Evolutionary conservation across 2,797 vertebrate species (phyloP), one percentile per base, ranked within the genome.

Genomic region (Premnoplex brunnescens): DNA sequence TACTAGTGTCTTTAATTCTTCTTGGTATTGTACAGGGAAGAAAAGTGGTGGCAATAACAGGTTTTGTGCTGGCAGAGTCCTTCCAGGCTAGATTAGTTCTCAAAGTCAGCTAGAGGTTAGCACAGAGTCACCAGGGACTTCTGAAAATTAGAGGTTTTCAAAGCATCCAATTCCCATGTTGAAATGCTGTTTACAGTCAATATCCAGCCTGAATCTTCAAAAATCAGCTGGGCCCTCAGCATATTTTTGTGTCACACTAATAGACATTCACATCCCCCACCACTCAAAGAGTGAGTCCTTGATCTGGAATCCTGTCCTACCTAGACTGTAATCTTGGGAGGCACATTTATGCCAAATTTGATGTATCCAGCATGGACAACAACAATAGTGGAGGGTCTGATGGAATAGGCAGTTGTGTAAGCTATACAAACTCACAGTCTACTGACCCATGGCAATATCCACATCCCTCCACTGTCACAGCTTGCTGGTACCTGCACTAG

Each of bases 111-210:
- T 84, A 59, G 72, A 91, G 85, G 59, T 63, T 82, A 89, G 63
- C 56, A 67, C 51, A 71, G 64, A 64, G n/a, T 54, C 0, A 0
- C 49, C 56, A 49, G 54, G 52, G 68, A 83, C 58, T 93, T 82
- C 37, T 66, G 88, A 89, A 95, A 95, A 95, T 87, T 48, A 79
- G 46, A 43, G 80, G 88, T 60, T 95, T 95, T 91, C 95, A 95
- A 54, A 74, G 71, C 4, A 2, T 64, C 30, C 44, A 81, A 48
- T 74, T 76, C 77, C 55, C 49, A 64, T 1, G 3, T 23, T 86
- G 80, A 94, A 85, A 59, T 74, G 83, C 34, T 49, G 44, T 26
- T 76, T 74, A 48, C 83, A 76, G 67, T 44, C 85, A 94, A 79
- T 36, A 91, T 39, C 63, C 58, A 66, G 48, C 6, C 11, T 27